A percentile compares a stretch with the other conserved stretches of the same genome.
phyloP scores from a whole-genome alignment of 64 coral and sea anemone genomes.

The Pocillopora damicornis region DNA sequence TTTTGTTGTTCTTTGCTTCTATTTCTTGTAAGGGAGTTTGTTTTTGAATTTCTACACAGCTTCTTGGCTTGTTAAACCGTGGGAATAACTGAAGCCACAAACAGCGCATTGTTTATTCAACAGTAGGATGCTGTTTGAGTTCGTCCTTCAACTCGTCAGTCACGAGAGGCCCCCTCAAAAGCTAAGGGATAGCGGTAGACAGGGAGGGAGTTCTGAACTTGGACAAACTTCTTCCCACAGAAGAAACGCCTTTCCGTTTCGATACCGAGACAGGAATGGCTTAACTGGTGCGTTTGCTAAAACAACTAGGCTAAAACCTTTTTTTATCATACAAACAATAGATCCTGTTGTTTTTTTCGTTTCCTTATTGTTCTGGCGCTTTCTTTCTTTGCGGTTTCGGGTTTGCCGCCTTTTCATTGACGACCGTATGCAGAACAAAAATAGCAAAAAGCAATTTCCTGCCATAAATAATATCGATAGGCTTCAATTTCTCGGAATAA shows the following conservation, averaged over 20 bases:
- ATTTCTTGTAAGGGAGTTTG: not conserved
- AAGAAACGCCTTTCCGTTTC: not conserved
- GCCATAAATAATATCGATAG: not conserved
- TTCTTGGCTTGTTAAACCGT: not conserved
- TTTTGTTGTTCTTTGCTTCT: not conserved
- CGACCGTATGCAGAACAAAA: not conserved
- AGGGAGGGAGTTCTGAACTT: not conserved
- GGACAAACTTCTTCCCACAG: not conserved
- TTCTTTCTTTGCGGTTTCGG: not conserved
- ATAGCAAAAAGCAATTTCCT: not conserved
- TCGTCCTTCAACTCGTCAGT: not conserved
- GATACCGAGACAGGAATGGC: not conserved
- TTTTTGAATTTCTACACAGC: not conserved
- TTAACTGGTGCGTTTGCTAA: not conserved
- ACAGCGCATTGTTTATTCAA: not conserved
- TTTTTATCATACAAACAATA: conserved; percentile 22
- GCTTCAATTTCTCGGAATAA: not conserved
- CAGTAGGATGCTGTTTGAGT: not conserved
- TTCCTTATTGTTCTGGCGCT: conserved; percentile 2
- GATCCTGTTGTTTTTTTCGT: conserved; percentile 3
- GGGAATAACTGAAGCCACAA: not conserved
- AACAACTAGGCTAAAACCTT: not conserved
- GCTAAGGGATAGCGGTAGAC: not conserved
- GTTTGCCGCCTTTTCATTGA: not conserved
- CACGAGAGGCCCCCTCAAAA: not conserved